Conservation (phyloP, 1,140 invertebrate species). For the Belonocnema kinseyi region DNA sequence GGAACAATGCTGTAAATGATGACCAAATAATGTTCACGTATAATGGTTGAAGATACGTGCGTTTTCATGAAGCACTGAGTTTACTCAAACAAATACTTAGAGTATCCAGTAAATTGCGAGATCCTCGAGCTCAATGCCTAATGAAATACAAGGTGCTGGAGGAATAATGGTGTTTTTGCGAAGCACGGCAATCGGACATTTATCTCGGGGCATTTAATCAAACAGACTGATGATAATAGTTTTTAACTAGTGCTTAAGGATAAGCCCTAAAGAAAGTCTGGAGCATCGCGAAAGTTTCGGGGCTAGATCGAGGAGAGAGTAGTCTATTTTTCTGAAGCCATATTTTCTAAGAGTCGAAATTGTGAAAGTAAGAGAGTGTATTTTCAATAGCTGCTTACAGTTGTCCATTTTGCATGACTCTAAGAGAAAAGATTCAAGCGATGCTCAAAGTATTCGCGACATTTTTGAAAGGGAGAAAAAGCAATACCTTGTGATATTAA, state of each 20-base stretch:
- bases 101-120: neutral
- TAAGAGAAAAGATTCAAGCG: neutral
- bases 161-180: neutral
- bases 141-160: neutral
- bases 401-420: neutral
- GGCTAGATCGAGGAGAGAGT: conserved; percentile 24
- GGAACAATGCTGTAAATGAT: conserved; percentile 18
- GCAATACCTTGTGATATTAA: conserved; percentile 68
- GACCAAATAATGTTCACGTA: conserved; percentile 3
- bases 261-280: conserved; percentile 8
- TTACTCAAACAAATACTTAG: too few species aligned
- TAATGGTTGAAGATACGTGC: neutral
- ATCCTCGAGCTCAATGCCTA: conserved; percentile 5
- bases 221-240: conserved; percentile 57
- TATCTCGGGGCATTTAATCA: conserved; percentile 11
- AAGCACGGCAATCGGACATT: conserved; percentile 3
- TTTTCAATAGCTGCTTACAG: conserved; percentile 46
- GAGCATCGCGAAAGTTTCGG: neutral
- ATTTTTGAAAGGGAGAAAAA: conserved; percentile 19
- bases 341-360: conserved; percentile 39
- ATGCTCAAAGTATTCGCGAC: neutral
- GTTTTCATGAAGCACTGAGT: neutral
- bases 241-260: conserved; percentile 37
- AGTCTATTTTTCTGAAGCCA: conserved; percentile 51
- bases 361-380: neutral